Base-by-base conservation (phyloP, 2,888 invertebrate genomes). In the Epistrophe grossulariae region DNA sequence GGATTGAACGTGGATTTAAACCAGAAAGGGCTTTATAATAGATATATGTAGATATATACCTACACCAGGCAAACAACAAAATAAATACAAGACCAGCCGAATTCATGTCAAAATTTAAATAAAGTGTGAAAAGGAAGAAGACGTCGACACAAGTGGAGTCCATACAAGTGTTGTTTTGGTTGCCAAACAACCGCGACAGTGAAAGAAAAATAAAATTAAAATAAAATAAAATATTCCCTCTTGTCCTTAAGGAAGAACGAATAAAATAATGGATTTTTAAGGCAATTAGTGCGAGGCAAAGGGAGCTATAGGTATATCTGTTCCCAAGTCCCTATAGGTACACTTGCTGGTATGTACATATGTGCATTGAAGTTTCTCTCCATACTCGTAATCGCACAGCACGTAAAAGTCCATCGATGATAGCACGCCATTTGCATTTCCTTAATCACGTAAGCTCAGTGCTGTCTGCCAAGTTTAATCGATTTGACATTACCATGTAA, bases 51-150 rank as follows among this genome's bases (percentile, higher is more conserved):
- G 24, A 1, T 45, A 38, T 13, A 43, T 4, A 31, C 13, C 17
- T 40, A 55, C 50, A 19, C n/a, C 24, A 24, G 24, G 28, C 45
- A 50, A 60, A 59, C n/a, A 43, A 40, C 40, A 31, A 28, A 66
- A 55, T 28, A 73, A 68, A 72, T 73, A 62, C 9, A 74, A 74
- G 55, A 77, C 79, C 79, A 77, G 31, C 85, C 62, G 71, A 81
- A 81, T 78, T 71, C 81, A 81, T 78, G 85, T 85, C 85, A 85
- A 85, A 85, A 85, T 85, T 81, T 81, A 81, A 85, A 85, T 85
- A 85, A 85, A 85, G 81, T 85, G 85, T 85, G 81, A 78, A 85
- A 85, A 81, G 85, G 70, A 81, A 74, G 78, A 85, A 74, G 80
- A 80, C 72, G 78, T 74, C 81, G 70, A 79, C 78, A 74, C 81